These are phyloP conservation scores for Autographa gamma DNA, from an alignment of 2,888 invertebrate species.

Conservation along the genomic window DNA sequence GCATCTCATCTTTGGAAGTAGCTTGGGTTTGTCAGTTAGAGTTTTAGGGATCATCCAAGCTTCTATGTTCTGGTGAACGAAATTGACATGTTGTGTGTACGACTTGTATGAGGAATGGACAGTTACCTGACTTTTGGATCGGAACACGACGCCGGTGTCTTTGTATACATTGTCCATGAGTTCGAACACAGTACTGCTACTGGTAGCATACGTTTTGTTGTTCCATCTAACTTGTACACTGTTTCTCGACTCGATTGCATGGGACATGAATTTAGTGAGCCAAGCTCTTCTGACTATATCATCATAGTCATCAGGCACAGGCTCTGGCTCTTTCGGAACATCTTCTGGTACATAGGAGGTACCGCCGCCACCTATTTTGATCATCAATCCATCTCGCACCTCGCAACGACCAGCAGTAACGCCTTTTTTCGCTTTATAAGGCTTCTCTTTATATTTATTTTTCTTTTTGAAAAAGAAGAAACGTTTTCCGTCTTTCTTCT, in stretches of 20 bases:
- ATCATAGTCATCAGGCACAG: conserved; percentile 54
- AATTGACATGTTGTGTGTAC: conserved; percentile 66
- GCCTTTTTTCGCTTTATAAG: conserved; percentile 69
- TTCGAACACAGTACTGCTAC: conserved; percentile 78
- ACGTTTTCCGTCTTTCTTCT: conserved; percentile 62
- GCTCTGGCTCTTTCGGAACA: conserved; percentile 17
- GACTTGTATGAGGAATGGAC: conserved; percentile 63
- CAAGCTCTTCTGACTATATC: conserved; percentile 70
- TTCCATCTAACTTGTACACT: conserved; percentile 80
- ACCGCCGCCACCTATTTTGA: conserved; percentile 65
- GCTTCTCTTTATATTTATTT: conserved; percentile 58
- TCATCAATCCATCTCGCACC: conserved; percentile 72
- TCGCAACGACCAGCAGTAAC: conserved; percentile 79
- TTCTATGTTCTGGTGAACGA: conserved; percentile 73
- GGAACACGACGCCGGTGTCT: conserved; percentile 68
- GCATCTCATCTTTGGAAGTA: conserved; percentile 47
- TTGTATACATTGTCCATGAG: conserved; percentile 75
- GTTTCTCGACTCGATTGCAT: conserved; percentile 69
- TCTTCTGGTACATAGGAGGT: conserved; percentile 43
- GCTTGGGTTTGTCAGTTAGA: conserved; percentile 58
- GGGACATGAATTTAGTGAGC: conserved; percentile 72
- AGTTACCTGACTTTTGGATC: conserved; percentile 73
- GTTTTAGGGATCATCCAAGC: conserved; percentile 81
- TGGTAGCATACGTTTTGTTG: conserved; percentile 74
- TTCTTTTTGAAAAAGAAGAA: conserved; percentile 80